Conservation (phyloP, 2,797 vertebrate species). For the Lithobates pipiens region DNA sequence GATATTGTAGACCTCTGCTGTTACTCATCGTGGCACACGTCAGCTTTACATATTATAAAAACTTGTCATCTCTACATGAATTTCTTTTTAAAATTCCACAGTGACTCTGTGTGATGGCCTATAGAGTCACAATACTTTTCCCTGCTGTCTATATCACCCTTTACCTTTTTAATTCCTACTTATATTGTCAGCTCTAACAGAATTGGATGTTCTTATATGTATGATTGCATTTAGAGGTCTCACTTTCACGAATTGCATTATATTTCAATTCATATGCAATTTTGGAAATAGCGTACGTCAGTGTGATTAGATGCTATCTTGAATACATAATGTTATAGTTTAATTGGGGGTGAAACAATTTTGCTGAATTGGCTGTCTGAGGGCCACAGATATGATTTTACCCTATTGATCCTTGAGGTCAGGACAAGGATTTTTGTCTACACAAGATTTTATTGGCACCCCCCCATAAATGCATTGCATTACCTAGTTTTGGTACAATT, state of each 20-base stretch:
- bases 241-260: background rate
- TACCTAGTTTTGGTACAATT: no score
- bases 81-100: background rate
- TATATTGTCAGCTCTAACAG: background rate
- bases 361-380: background rate
- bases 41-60: conserved; percentile 1
- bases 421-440: no score
- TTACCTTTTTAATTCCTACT: background rate
- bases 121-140: background rate
- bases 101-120: background rate
- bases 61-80: background rate
- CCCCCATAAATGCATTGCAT: no score
- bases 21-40: conserved; percentile 30
- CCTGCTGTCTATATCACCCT: background rate
- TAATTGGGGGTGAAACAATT: background rate
- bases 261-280: background rate
- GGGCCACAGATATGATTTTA: background rate
- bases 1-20: conserved; percentile 13
- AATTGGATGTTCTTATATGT: background rate
- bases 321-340: background rate
- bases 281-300: background rate
- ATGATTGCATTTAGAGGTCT: background rate
- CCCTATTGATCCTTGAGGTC: background rate
- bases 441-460: no score
- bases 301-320: background rate